Evolutionary conservation across 2,888 invertebrate species (phyloP).

Genomic region (Balanococcus diminutus): DNA sequence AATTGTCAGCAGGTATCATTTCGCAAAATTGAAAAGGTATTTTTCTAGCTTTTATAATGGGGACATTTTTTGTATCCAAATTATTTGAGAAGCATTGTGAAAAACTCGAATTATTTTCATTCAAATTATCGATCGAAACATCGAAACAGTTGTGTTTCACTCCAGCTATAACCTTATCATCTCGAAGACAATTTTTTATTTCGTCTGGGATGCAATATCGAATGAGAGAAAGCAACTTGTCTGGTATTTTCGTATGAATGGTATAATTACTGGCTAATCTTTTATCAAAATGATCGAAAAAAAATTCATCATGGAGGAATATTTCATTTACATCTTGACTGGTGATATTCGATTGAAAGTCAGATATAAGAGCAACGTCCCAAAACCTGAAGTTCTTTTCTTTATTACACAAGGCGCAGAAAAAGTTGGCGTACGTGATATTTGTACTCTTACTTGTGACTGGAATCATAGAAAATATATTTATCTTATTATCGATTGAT

Average conservation of each 20-base stretch:
- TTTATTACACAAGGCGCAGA: conserved; percentile 63
- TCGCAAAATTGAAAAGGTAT: neutral
- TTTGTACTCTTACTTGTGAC: conserved; percentile 59
- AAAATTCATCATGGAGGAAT: neutral
- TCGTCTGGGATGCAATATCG: neutral
- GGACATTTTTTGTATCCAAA: neutral
- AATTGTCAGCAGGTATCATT: neutral
- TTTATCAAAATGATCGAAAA: neutral
- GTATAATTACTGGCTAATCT: neutral
- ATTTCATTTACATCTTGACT: neutral
- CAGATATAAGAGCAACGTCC: neutral
- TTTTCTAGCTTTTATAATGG: neutral
- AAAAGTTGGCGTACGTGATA: conserved; percentile 61
- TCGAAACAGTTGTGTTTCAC: neutral
- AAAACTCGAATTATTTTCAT: neutral
- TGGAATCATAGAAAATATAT: conserved; percentile 57
- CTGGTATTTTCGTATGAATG: neutral
- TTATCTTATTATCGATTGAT: conserved; percentile 57
- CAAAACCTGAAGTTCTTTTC: conserved; percentile 58
- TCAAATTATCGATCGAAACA: neutral
- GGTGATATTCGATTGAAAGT: neutral
- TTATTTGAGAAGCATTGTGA: neutral
- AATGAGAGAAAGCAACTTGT: neutral
- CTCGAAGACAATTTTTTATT: neutral
- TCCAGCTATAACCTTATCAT: neutral